Evolutionary conservation across 2,888 invertebrate genomes (phyloP), one percentile per base, ranked within the genome.

Genomic region (Linyphia triangularis): DNA sequence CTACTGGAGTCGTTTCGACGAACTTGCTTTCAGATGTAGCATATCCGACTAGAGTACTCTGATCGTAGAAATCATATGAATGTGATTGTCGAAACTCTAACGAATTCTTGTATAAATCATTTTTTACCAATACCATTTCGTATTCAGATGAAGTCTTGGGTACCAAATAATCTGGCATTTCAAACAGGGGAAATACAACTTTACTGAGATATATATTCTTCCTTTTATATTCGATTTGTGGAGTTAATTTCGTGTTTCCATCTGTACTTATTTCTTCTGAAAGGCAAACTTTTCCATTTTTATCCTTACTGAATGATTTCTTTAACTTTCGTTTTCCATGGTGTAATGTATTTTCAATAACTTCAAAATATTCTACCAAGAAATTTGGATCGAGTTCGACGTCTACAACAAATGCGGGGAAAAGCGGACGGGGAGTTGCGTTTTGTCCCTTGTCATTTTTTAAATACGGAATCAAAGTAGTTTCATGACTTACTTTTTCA

Each of bases 121-220:
- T 88, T 51, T 43, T 69, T 30, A 6, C 1, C 10, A 77, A n/a
- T 7, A 83, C 83, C 33, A 43, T 69, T n/a, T 75, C 61, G n/a
- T 83, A 88, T 13, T 82, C n/a, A 13, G 59, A 6, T 4, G 82
- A 88, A 30, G 43, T 51, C 19, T 70, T 83, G 1, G 77, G n/a
- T 70, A 88, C 83, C n/a, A 67, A 70, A 43, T 37, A n/a, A 65
- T 88, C 88, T 16, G 77, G 82, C 19, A 77, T 24, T 51, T 88
- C 88, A 37, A 83, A 83, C 4, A 70, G 9, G 24, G 77, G 43
- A 19, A 70, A 70, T 33, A 83, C 28, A 24, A 70, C 70, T 61
- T 77, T 59, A n/a, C 83, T 83, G 4, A 88, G 57, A 70, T 70
- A 83, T 37, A 88, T 88, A 51, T 78, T 77, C 51, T 83, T 88